phyloP scores from a whole-genome alignment of 2,113 vertebrate species.

The Syrmaticus mikado region DNA sequence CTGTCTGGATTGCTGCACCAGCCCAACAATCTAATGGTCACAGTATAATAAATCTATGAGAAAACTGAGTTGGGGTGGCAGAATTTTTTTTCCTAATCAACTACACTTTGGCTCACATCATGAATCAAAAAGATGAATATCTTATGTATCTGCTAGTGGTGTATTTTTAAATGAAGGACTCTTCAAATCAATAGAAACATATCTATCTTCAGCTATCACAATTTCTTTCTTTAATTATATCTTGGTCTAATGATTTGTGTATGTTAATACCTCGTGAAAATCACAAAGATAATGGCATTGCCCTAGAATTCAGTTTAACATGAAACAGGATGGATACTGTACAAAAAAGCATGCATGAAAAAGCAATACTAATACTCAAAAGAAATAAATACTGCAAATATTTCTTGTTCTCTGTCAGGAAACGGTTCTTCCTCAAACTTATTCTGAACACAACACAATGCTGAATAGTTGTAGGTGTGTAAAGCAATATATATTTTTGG shows the following conservation, averaged over 20 bases:
- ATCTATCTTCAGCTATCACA: background rate
- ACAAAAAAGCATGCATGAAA: background rate
- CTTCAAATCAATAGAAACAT: background rate
- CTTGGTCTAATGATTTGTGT: background rate
- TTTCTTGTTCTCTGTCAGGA: background rate
- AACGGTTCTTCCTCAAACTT: background rate
- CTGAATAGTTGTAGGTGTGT: background rate
- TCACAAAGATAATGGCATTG: background rate
- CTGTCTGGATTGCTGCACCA: background rate
- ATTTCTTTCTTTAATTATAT: background rate
- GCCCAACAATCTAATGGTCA: background rate
- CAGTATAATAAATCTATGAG: background rate
- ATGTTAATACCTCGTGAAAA: background rate
- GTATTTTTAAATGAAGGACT: background rate
- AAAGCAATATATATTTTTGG: background rate
- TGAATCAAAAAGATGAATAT: background rate
- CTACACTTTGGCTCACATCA: background rate
- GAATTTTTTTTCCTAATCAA: background rate
- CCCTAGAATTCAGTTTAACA: background rate
- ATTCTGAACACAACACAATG: background rate
- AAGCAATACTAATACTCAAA: background rate
- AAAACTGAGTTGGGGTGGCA: background rate
- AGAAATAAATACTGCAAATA: background rate
- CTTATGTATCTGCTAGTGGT: background rate
- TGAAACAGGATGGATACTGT: background rate